Conservation (phyloP, 2,888 invertebrate species). For the Heliconius sara region DNA sequence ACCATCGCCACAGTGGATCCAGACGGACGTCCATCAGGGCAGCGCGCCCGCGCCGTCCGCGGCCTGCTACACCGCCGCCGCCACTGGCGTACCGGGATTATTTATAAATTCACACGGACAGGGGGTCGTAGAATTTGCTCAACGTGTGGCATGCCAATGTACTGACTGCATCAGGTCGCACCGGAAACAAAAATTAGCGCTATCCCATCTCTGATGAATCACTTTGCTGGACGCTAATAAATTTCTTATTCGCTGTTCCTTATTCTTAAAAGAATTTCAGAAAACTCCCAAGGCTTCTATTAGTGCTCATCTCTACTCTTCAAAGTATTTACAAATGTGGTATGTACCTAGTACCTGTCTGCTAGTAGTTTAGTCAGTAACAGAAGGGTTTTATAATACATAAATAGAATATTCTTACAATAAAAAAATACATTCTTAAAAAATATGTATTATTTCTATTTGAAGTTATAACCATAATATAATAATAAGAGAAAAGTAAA, state of each 20-base stretch:
- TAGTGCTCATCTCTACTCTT: neutral
- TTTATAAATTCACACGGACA: constrained; percentile 83
- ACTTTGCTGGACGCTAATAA: constrained; percentile 29
- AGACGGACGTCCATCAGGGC: constrained; percentile 66
- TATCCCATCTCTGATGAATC: constrained; percentile 42
- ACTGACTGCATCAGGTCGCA: constrained; percentile 69
- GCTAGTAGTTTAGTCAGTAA: neutral
- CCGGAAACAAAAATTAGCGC: constrained; percentile 65
- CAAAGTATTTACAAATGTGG: neutral
- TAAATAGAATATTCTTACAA: neutral
- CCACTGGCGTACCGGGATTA: constrained; percentile 82
- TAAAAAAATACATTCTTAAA: neutral
- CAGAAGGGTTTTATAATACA: neutral
- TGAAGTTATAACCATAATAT: no score
- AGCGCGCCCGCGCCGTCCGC: constrained; percentile 85
- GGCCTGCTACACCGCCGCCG: constrained; percentile 80
- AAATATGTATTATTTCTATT: neutral
- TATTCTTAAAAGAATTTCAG: neutral
- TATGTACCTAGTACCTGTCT: no score
- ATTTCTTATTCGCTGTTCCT: neutral
- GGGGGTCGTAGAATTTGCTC: constrained; percentile 83
- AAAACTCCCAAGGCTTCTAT: neutral
- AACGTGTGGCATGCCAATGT: constrained; percentile 73
- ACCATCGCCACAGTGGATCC: constrained; percentile 66
- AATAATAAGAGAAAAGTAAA: neutral